Percentiles rank a stretch among this genome's conserved stretches.
phyloP scores from a whole-genome alignment of 2,888 invertebrate species.

The Phyllotreta cruciferae region DNA sequence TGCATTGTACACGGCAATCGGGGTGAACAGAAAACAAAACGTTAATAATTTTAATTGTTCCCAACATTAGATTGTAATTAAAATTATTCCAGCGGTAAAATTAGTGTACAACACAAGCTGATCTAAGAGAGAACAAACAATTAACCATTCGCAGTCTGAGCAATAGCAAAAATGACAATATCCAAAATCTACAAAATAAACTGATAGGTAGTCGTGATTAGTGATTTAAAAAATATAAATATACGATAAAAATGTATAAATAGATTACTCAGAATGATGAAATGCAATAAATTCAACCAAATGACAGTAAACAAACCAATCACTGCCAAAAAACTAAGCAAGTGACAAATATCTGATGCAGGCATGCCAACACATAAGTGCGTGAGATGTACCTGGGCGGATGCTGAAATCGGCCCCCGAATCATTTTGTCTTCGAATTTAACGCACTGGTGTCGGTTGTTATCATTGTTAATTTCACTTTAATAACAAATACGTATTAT shows the following conservation, averaged over 20 bases:
- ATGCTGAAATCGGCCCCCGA: conserved; percentile 50
- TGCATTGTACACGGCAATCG: conserved; percentile 19
- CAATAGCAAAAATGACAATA: conserved; percentile 52
- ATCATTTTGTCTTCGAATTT: conserved; percentile 49
- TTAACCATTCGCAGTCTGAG: conserved; percentile 23
- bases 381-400: conserved; percentile 58
- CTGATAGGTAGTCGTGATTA: conserved; percentile 43
- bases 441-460: conserved; percentile 41
- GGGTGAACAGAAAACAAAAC: not conserved
- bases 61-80: too few relatives aligned
- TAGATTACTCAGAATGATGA: conserved; percentile 47
- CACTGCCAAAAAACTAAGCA: conserved; percentile 56
- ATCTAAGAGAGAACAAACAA: conserved; percentile 26
- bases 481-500: conserved; percentile 26
- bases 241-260: conserved; percentile 43
- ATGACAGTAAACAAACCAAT: conserved; percentile 51
- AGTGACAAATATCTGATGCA: conserved; percentile 60
- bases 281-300: conserved; percentile 50
- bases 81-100: not conserved
- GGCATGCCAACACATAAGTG: conserved; percentile 62
- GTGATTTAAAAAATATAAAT: conserved; percentile 46
- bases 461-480: conserved; percentile 26
- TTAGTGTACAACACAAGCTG: conserved; percentile 20
- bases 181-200: conserved; percentile 49
- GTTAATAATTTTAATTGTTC: too few relatives aligned